Evolutionary conservation across 2,113 vertebrate genomes (phyloP).

Genomic region (Sceloporus tristichus): DNA sequence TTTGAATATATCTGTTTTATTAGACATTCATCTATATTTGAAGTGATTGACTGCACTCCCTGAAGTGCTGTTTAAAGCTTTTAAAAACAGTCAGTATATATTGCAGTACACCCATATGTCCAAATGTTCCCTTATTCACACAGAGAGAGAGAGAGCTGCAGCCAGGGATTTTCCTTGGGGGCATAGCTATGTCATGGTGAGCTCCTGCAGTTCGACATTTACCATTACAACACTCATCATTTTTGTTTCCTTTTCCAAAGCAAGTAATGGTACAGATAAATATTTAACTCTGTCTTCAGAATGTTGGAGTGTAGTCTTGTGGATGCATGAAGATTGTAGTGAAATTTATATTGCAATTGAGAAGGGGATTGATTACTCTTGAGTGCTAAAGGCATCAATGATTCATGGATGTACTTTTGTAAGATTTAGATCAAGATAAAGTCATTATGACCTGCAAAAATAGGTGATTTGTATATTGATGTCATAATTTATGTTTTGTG

Average conservation of each 20-base stretch:
- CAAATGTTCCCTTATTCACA: neutral
- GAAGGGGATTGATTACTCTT: conserved; percentile 67
- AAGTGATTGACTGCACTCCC: too few relatives aligned
- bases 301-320: neutral
- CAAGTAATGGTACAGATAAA: neutral
- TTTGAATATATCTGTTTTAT: too few relatives aligned
- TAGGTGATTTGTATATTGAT: conserved; percentile 66
- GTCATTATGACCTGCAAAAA: conserved; percentile 66
- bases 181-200: neutral
- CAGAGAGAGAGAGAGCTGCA: neutral
- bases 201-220: neutral
- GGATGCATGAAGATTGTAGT: conserved; percentile 57
- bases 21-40: too few relatives aligned
- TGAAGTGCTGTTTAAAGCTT: too few relatives aligned
- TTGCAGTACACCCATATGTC: too few relatives aligned
- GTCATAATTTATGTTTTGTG: conserved; percentile 61
- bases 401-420: conserved; percentile 66
- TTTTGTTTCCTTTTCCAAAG: neutral
- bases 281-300: neutral
- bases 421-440: conserved; percentile 69
- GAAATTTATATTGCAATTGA: conserved; percentile 70
- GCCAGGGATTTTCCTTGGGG: neutral
- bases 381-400: conserved; percentile 68
- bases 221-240: neutral
- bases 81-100: too few relatives aligned